Evolutionary conservation across 2,113 vertebrate genomes (phyloP).

Genomic region (Caranx ignobilis): DNA sequence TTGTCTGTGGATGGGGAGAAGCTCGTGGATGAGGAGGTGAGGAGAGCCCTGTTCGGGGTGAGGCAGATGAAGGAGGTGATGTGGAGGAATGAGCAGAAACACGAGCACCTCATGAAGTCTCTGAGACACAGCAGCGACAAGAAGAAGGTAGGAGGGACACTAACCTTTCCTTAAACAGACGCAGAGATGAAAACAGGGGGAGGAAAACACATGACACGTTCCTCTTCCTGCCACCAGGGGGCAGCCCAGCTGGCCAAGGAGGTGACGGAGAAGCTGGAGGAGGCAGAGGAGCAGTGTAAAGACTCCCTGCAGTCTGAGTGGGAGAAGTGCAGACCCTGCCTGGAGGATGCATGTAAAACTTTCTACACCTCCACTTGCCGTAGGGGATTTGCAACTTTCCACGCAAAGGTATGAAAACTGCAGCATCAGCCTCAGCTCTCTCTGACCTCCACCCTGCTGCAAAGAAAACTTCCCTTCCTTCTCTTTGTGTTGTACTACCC

Average conservation of each 20-base stretch:
- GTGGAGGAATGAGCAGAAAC: conserved; percentile 90
- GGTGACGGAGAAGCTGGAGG: conserved; percentile 88
- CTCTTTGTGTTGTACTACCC: not conserved
- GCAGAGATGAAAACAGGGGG: not conserved
- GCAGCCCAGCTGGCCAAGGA: conserved; percentile 87
- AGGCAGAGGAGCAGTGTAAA: conserved; percentile 89
- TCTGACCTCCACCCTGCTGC: not conserved
- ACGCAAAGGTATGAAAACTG: conserved; percentile 82
- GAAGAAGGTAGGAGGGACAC: conserved; percentile 83
- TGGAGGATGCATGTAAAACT: conserved; percentile 88
- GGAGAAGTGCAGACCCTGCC: conserved; percentile 90
- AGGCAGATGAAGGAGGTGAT: conserved; percentile 93
- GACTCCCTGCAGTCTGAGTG: conserved; percentile 84
- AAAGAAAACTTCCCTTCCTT: not conserved
- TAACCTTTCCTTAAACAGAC: too few relatives aligned
- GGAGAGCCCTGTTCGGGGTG: conserved; percentile 88
- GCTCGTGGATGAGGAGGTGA: conserved; percentile 87
- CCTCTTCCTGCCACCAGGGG: conserved; percentile 80
- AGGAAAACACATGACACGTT: not conserved
- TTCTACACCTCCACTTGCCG: conserved; percentile 88
- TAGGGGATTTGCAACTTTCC: conserved; percentile 81
- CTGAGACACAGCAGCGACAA: conserved; percentile 89
- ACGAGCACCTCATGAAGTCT: conserved; percentile 88
- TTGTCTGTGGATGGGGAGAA: conserved; percentile 86
- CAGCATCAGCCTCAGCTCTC: not conserved